Conservation (phyloP, 2,888 invertebrate genomes). For the Deroplatys truncata region DNA sequence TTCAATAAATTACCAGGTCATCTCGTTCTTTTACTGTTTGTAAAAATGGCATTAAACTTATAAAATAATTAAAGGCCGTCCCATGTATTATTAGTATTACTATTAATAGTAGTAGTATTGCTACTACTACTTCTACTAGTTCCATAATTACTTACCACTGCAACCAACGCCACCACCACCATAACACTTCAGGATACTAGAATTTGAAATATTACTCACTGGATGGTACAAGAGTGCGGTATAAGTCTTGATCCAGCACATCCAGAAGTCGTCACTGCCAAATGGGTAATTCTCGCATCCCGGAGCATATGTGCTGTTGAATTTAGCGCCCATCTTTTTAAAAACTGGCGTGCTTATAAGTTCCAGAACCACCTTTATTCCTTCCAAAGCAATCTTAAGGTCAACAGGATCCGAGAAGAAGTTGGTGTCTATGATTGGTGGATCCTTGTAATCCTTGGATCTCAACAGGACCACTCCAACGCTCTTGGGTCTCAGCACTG, state of each 20-base stretch:
- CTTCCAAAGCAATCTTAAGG: conserved; percentile 48
- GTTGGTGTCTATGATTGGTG: conserved; percentile 59
- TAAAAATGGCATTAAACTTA: too few species aligned
- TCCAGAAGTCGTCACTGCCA: conserved; percentile 81
- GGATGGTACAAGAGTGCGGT: conserved; percentile 43
- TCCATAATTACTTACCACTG: too few species aligned
- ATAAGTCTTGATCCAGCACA: conserved; percentile 75
- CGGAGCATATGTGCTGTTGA: conserved; percentile 74
- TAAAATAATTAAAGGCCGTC: too few species aligned
- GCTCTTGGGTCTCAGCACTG: conserved; percentile 49
- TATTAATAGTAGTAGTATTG: too few species aligned
- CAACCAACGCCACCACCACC: too few species aligned
- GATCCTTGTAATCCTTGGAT: conserved; percentile 53
- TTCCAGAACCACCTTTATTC: conserved; percentile 37
- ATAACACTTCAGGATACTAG: too few species aligned
- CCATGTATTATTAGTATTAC: too few species aligned
- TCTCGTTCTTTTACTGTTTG: too few species aligned
- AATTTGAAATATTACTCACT: too few species aligned
- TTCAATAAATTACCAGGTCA: too few species aligned
- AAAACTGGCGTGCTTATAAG: conserved; percentile 76
- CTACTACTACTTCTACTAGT: too few species aligned
- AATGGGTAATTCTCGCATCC: conserved; percentile 70
- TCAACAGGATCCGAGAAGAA: conserved; percentile 59
- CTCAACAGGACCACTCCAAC: conserved; percentile 52
- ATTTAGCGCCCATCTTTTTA: conserved; percentile 72